phyloP scores from a whole-genome alignment of 1,140 invertebrate genomes.

The Plectrocnemia conspersa region DNA sequence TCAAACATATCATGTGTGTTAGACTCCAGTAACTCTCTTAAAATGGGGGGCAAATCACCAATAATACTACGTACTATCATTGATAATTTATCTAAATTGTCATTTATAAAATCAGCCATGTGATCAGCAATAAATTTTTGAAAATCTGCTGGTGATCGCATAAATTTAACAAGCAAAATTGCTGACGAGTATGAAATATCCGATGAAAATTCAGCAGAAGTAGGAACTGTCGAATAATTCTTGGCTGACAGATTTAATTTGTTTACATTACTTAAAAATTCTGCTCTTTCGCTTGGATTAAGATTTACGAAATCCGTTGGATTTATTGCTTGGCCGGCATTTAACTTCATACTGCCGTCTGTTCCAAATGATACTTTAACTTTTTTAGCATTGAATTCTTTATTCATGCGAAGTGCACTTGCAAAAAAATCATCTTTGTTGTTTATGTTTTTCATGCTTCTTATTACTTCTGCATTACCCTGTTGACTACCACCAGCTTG shows the following conservation, averaged over 20 bases:
- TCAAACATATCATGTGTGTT: too few relatives aligned
- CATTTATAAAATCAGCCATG: too few relatives aligned
- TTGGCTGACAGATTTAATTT: conserved; percentile 8
- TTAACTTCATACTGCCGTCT: conserved; percentile 16
- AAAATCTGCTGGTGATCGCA: too few relatives aligned
- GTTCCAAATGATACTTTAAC: conserved; percentile 23
- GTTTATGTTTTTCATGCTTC: conserved; percentile 24
- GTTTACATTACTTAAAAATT: conserved; percentile 15
- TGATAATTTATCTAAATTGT: too few relatives aligned
- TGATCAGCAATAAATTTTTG: too few relatives aligned
- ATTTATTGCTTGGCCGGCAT: conserved; percentile 17
- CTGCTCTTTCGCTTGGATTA: neutral
- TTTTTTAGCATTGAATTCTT: conserved; percentile 30
- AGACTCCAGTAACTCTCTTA: too few relatives aligned
- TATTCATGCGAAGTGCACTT: conserved; percentile 28
- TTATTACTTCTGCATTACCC: conserved; percentile 31
- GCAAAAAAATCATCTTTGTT: conserved; percentile 35
- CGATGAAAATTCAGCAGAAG: too few relatives aligned
- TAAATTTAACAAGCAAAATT: too few relatives aligned
- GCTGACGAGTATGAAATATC: too few relatives aligned
- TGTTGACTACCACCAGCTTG: conserved; percentile 9
- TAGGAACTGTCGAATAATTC: conserved; percentile 23
- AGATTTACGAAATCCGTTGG: conserved; percentile 17
- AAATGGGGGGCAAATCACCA: too few relatives aligned
- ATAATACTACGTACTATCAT: too few relatives aligned